Evolutionary conservation across 2,113 vertebrate species (phyloP), one percentile per base, ranked within the genome.

Genomic region (Circaetus cinerascens): DNA sequence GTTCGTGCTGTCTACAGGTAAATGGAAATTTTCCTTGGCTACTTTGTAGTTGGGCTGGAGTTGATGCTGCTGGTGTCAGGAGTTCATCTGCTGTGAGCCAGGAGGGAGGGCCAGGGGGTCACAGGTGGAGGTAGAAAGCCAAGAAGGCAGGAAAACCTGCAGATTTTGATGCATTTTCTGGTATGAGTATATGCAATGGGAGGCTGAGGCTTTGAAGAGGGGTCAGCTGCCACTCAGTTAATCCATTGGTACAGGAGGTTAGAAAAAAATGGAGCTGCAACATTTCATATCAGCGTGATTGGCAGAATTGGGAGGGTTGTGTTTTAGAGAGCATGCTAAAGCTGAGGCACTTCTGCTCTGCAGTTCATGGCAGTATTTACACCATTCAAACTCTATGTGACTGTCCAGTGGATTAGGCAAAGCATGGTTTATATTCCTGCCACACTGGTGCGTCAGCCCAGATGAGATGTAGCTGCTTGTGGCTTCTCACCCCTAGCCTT

Each of bases 1-100:
- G 90, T 96, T 91, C 56, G 57, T 87, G 96, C 96, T 66, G 3
- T 96, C 53, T 97, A 96, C 74, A 96, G 96, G 96, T 97, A 93
- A 93, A 40, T 1, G 1, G 5, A 15, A 1, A 2, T 85, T 89
- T 87, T 81, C 9, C 22, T 82, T 75, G 43, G 5, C 56, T 89
- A 3, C 17, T 48, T 75, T 82, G 43, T 34, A 50, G 41, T 4
- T 81, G 55, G 48, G n/a, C 73, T 93, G 60, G 16, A 83, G 20
- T 45, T 87, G 50, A 46, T 81, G 26, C 21, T 93, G 21, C 13
- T 59, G 25, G 11, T 78, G 21, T 60, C 38, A 75, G 25, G 55
- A 56, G 13, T 53, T 80, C 32, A 59, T 75, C 50, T 59, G 19
- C 62, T 74, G 21, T 88, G 55, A 63, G 48, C 9, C 30, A 19